phyloP scores from a whole-genome alignment of 2,888 invertebrate genomes.

The Pristionchus exspectatus region DNA sequence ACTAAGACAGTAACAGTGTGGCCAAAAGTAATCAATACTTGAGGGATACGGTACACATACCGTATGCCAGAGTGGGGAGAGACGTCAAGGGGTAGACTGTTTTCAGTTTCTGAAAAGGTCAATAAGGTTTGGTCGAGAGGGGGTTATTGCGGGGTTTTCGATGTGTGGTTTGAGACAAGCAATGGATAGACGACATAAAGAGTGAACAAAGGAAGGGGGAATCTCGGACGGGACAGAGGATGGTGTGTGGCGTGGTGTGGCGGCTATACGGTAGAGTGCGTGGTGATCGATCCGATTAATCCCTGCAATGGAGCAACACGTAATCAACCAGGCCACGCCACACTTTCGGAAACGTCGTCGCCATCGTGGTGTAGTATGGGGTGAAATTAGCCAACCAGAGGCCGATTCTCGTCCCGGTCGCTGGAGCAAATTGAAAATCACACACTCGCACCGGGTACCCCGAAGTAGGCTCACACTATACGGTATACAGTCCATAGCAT shows the following conservation, averaged over 20 bases:
- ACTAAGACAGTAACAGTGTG: background rate
- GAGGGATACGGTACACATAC: slow-evolving; percentile 10
- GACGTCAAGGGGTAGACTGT: background rate
- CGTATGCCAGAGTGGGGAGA: slow-evolving; percentile 11
- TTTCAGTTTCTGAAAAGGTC: slow-evolving; percentile 35
- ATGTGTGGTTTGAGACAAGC: background rate
- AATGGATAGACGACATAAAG: background rate
- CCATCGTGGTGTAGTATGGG: background rate
- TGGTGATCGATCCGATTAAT: slow-evolving; percentile 24
- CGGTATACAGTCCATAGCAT: background rate
- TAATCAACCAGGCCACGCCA: slow-evolving; percentile 23
- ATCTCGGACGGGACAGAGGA: slow-evolving; percentile 5
- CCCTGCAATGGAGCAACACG: slow-evolving; percentile 34
- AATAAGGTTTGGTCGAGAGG: background rate
- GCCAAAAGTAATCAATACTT: slow-evolving; percentile 4
- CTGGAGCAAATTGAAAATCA: slow-evolving; percentile 14
- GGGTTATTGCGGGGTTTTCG: background rate
- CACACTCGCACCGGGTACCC: background rate
- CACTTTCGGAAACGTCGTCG: slow-evolving; percentile 33
- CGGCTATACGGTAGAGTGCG: slow-evolving; percentile 7
- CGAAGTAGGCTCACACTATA: background rate
- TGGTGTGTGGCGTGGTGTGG: background rate
- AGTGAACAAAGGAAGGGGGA: background rate
- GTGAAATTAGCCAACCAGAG: slow-evolving; percentile 3
- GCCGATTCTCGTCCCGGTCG: slow-evolving; percentile 30